phyloP scores from a whole-genome alignment of 2,113 vertebrate genomes.

The Anhinga rufa region DNA sequence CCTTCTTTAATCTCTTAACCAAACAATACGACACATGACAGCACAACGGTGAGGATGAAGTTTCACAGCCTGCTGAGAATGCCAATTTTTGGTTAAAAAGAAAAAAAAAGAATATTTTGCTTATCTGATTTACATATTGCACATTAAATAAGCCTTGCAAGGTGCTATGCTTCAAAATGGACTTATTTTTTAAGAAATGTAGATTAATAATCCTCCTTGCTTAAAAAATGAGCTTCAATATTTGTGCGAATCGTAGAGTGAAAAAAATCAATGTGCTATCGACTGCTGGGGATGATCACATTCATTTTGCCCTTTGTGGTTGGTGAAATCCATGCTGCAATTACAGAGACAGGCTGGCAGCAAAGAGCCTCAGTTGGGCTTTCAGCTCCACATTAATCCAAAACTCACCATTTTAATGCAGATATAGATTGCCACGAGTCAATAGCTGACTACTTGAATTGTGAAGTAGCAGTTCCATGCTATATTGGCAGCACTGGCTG shows the following conservation, averaged over 20 bases:
- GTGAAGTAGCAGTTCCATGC: slow-evolving; percentile 71
- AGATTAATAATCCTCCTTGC: slow-evolving; percentile 75
- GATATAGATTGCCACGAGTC: slow-evolving; percentile 82
- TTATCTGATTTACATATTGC: slow-evolving; percentile 36
- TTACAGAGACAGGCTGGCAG: slow-evolving; percentile 82
- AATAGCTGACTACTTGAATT: slow-evolving; percentile 82
- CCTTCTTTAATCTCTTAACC: slow-evolving; percentile 61
- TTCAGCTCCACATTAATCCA: slow-evolving; percentile 85
- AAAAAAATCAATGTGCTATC: slow-evolving; percentile 81
- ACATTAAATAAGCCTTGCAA: slow-evolving; percentile 41
- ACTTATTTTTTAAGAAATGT: slow-evolving; percentile 70
- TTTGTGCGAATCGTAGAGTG: slow-evolving; percentile 77
- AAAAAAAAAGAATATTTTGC: neutral
- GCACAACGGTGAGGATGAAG: neutral
- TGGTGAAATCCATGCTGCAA: slow-evolving; percentile 84
- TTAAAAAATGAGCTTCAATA: slow-evolving; percentile 81
- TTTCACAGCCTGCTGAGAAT: slow-evolving; percentile 9
- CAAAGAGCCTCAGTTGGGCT: slow-evolving; percentile 80
- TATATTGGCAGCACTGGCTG: slow-evolving; percentile 67
- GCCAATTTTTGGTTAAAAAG: slow-evolving; percentile 2
- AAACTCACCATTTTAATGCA: slow-evolving; percentile 83
- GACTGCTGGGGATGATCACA: slow-evolving; percentile 79
- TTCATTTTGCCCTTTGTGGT: slow-evolving; percentile 85
- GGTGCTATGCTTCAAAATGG: slow-evolving; percentile 32
- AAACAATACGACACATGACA: slow-evolving; percentile 13